Conservation (phyloP, 1,140 invertebrate genomes). For the Copidosoma floridanum region DNA sequence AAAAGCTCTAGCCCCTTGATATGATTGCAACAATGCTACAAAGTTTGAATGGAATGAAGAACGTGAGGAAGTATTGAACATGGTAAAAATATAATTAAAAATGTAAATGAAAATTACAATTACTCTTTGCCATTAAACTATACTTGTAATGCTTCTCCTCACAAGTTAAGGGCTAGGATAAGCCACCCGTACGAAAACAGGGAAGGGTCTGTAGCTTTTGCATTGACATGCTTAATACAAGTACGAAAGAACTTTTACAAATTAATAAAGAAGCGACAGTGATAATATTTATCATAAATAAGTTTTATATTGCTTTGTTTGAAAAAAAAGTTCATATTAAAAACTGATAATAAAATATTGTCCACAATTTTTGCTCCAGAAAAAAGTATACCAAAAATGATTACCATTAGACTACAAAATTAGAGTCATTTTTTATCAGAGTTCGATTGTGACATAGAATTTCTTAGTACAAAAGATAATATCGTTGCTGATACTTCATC, state of each 20-base stretch:
- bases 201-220: background rate
- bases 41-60: constrained; percentile 1
- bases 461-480: constrained; percentile 26
- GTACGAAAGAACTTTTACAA: constrained; percentile 53
- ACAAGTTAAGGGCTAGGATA: constrained; percentile 10
- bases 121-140: background rate
- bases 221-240: background rate
- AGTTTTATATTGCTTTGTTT: constrained; percentile 51
- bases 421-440: constrained; percentile 34
- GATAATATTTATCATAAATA: constrained; percentile 51
- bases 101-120: background rate
- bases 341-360: constrained; percentile 45
- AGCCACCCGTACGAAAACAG: constrained; percentile 7
- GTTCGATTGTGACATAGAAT: constrained; percentile 33
- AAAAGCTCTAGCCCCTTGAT: constrained; percentile 14
- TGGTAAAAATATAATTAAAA: background rate
- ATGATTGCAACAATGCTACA: constrained; percentile 6
- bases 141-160: constrained; percentile 12
- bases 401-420: constrained; percentile 30
- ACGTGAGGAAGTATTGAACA: background rate
- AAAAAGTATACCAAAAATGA: constrained; percentile 33
- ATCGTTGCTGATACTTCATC: constrained; percentile 31
- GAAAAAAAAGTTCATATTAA: constrained; percentile 37
- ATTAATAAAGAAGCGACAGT: constrained; percentile 54
- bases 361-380: constrained; percentile 37